phyloP scores from a whole-genome alignment of 2,888 invertebrate genomes.

The Cetonia aurata region DNA sequence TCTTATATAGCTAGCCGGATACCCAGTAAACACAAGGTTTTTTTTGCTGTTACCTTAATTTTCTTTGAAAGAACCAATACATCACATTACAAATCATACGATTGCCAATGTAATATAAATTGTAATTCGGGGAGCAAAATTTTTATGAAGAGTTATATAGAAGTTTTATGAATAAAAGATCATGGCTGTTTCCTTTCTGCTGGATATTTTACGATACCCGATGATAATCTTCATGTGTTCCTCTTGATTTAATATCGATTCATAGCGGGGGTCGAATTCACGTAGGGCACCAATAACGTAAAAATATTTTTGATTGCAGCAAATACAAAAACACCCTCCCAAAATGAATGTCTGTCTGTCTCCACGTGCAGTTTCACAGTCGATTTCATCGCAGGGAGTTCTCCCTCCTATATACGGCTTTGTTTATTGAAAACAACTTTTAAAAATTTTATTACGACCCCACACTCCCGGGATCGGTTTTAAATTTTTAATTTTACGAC shows the following conservation, averaged over 20 bases:
- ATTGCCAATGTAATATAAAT: constrained; percentile 20
- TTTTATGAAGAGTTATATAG: constrained; percentile 28
- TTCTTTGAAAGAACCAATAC: too few relatives aligned
- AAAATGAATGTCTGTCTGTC: constrained; percentile 2
- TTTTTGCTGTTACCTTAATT: too few relatives aligned
- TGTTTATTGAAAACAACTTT: too few relatives aligned
- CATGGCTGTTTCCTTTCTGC: constrained; percentile 34
- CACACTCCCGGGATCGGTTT: too few relatives aligned
- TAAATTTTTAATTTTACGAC: too few relatives aligned
- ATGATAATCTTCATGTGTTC: constrained; percentile 29
- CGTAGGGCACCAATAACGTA: constrained; percentile 11
- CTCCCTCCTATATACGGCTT: too few relatives aligned
- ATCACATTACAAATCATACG: too few relatives aligned
- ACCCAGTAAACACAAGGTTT: too few relatives aligned
- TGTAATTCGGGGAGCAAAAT: constrained; percentile 15
- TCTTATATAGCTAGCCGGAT: too few relatives aligned
- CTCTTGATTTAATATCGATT: constrained; percentile 37
- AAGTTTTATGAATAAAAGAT: constrained; percentile 24
- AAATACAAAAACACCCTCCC: constrained; percentile 26
- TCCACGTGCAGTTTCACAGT: background rate
- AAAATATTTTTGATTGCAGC: constrained; percentile 35
- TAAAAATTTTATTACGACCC: too few relatives aligned
- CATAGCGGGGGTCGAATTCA: constrained; percentile 4
- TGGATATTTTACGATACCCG: constrained; percentile 27
- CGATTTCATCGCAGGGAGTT: too few relatives aligned